Base-by-base conservation (phyloP, 2,113 vertebrate species). In the Psilopogon haemacephalus region DNA sequence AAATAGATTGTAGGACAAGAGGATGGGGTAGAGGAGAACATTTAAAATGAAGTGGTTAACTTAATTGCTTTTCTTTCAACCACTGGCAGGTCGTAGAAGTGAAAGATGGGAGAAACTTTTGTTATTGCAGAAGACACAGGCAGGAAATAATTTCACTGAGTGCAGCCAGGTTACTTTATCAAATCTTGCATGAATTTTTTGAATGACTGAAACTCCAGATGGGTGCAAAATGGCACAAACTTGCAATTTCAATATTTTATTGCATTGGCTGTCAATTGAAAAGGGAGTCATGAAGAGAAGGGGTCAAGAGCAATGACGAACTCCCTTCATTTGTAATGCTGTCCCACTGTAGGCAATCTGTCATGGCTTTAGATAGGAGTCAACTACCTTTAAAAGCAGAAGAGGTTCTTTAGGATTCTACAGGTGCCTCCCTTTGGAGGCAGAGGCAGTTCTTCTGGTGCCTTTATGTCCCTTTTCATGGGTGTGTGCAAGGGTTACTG, bases 41-140 rank as follows among this genome's bases (percentile, higher is more conserved):
- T 86, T 84, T 69, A 33, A 94, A 88, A 86, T 58, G 2, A 56
- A 94, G 50, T 65, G 17, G 90, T 92, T 94, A 86, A 73, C 20
- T 80, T 74, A 90, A 92, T 44, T 77, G 67, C 4, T 90, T 93
- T 91, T 86, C 71, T 59, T 88, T 95, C 62, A 84, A 40, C 30
- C 42, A 50, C 24, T 30, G 77, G 46, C 52, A n/a, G 5, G 32
- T 93, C 42, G 48, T 32, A 67, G 48, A 71, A 77, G 48, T 56
- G 64, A 94, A 74, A 33, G 37, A 35, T 58, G 59, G 23, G 27
- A 50, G 44, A 90, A 86, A 30, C 7, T 7, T 75, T 74, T 84
- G 40, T 71, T 89, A 67, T 37, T 15, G 33, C 16, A 67, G 26
- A 80, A 55, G 69, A 44, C 58, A 65, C 30, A 55, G 11, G 54